phyloP scores from a whole-genome alignment of 2,797 vertebrate genomes.

The Crocidura indochinensis region DNA sequence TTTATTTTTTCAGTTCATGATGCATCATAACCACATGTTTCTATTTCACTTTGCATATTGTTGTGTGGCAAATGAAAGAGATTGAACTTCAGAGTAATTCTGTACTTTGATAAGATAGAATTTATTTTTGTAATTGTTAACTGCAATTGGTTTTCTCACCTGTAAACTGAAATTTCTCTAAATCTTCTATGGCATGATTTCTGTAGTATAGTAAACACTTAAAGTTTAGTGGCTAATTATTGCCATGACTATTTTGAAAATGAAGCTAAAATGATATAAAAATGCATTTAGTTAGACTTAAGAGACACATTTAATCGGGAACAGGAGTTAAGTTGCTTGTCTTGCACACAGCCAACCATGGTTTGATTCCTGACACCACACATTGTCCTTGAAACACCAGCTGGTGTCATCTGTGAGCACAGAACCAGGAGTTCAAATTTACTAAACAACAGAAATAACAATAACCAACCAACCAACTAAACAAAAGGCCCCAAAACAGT shows the following conservation, averaged over 20 bases:
- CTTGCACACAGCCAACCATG: too few species aligned
- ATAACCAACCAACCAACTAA: too few species aligned
- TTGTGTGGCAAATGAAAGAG: not conserved
- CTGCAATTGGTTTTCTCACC: slow-evolving; percentile 24
- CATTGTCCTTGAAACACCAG: too few species aligned
- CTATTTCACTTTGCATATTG: not conserved
- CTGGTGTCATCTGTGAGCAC: too few species aligned
- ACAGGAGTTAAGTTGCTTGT: too few species aligned
- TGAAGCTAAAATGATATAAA: not conserved
- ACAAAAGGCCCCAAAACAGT: too few species aligned
- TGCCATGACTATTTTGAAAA: slow-evolving; percentile 12
- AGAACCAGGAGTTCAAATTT: too few species aligned
- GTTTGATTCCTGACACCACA: too few species aligned
- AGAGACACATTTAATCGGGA: not conserved
- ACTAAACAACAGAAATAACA: too few species aligned
- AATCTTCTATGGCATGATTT: not conserved
- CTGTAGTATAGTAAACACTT: not conserved
- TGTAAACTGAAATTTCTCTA: slow-evolving; percentile 31
- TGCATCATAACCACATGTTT: not conserved
- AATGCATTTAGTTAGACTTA: not conserved
- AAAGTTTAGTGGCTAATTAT: not conserved
- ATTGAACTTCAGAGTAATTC: not conserved
- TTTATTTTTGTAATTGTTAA: not conserved
- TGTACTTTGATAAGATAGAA: not conserved
- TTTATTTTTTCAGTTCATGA: not conserved